Conservation (phyloP, 2,888 invertebrate genomes). For the Holacanthella duospinosa region DNA sequence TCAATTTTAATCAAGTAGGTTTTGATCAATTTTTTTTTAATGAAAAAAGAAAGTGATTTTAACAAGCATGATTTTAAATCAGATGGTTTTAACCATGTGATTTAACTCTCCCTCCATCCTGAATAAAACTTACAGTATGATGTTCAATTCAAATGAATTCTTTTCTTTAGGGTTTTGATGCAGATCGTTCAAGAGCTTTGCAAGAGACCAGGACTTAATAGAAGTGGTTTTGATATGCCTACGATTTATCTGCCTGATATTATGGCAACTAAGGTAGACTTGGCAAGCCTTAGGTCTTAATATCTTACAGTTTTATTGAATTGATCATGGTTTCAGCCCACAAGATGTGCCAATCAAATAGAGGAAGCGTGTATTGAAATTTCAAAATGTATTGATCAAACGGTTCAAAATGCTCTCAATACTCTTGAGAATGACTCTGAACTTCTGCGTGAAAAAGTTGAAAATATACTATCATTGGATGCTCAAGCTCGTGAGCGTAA, state of each 20-base stretch:
- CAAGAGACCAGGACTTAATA: slow-evolving; percentile 49
- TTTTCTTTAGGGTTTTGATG: slow-evolving; percentile 46
- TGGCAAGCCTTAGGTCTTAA: slow-evolving; percentile 1
- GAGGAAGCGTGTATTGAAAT: slow-evolving; percentile 48
- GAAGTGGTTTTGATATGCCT: slow-evolving; percentile 50
- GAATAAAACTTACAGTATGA: too few relatives aligned
- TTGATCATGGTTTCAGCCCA: slow-evolving; percentile 40
- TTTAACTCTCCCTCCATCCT: too few relatives aligned
- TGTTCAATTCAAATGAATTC: background rate
- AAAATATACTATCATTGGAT: slow-evolving; percentile 42
- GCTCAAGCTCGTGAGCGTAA: slow-evolving; percentile 38
- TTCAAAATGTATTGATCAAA: slow-evolving; percentile 49
- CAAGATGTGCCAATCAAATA: slow-evolving; percentile 49
- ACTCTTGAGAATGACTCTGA: slow-evolving; percentile 48
- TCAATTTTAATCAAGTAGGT: too few relatives aligned
- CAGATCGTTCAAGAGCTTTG: slow-evolving; percentile 52
- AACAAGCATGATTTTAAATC: too few relatives aligned
- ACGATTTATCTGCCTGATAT: slow-evolving; percentile 48
- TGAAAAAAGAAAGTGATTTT: too few relatives aligned
- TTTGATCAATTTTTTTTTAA: too few relatives aligned
- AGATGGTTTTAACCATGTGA: too few relatives aligned
- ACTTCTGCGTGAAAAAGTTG: slow-evolving; percentile 43
- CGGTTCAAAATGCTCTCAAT: slow-evolving; percentile 49
- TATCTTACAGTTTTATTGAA: too few relatives aligned
- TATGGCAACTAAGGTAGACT: slow-evolving; percentile 38